Conservation (phyloP, 1,140 invertebrate species). For the Listronotus oregonensis region DNA sequence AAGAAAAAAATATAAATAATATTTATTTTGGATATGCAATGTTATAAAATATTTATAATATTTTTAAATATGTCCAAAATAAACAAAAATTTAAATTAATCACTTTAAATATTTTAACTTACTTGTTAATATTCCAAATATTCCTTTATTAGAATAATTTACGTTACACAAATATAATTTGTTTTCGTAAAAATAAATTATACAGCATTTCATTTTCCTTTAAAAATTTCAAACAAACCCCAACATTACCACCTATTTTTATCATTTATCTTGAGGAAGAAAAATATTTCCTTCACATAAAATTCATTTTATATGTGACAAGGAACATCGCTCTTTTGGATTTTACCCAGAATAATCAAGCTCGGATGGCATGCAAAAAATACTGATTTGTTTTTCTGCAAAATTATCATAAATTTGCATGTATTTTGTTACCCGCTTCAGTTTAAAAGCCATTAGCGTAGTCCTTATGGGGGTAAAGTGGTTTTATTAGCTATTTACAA, state of each 20-base stretch:
- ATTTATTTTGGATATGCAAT: no score
- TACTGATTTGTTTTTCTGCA: slow-evolving; percentile 16
- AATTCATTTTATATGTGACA: slow-evolving; percentile 31
- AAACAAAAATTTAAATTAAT: no score
- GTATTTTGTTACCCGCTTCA: slow-evolving; percentile 14
- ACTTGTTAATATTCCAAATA: no score
- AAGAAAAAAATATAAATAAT: no score
- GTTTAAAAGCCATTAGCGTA: slow-evolving; percentile 19
- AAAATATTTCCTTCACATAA: slow-evolving; percentile 24
- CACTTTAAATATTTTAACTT: no score
- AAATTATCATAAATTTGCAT: slow-evolving; percentile 25
- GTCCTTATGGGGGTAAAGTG: slow-evolving; percentile 6
- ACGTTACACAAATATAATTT: no score
- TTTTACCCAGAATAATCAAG: slow-evolving; percentile 23
- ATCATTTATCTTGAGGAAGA: slow-evolving; percentile 19
- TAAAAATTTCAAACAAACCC: slow-evolving; percentile 8
- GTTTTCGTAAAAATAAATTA: not conserved
- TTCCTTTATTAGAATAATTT: no score
- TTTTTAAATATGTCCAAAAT: no score
- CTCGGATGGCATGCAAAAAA: slow-evolving; percentile 16
- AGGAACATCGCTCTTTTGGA: slow-evolving; percentile 22
- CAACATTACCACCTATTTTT: slow-evolving; percentile 21
- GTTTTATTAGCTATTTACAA: slow-evolving; percentile 13
- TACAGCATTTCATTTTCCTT: slow-evolving; percentile 7
- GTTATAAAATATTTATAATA: no score